phyloP scores from a whole-genome alignment of 37 sponge, comb jelly and placozoan genomes.

The Agelas oroides region DNA sequence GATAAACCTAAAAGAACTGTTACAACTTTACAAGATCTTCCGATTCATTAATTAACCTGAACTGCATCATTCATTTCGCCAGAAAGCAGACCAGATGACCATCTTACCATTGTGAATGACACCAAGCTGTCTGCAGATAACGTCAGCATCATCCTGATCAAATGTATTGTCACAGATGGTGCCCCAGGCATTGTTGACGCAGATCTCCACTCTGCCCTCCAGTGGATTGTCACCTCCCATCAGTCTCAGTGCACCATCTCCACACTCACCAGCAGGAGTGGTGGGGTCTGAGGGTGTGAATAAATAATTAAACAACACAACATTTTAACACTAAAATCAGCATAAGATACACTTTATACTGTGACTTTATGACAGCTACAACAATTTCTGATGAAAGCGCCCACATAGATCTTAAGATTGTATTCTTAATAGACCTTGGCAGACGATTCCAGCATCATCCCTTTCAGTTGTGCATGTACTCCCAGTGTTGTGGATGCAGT shows the following conservation, averaged over 20 bases:
- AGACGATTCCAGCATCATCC: constrained; percentile 11
- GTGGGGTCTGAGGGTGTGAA: not conserved
- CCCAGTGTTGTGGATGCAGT: constrained; percentile 1
- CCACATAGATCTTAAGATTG: too few species aligned
- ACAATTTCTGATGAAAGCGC: too few species aligned
- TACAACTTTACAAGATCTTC: too few species aligned
- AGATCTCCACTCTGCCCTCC: constrained; percentile 44
- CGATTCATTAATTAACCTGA: too few species aligned
- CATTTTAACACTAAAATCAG: too few species aligned
- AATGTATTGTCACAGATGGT: constrained; percentile 17
- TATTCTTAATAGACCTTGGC: constrained; percentile 6
- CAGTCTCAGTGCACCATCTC: constrained; percentile 15
- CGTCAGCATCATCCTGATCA: constrained; percentile 13
- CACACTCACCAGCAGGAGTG: constrained; percentile 1
- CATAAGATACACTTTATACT: too few species aligned
- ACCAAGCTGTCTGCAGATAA: constrained; percentile 27
- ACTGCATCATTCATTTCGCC: too few species aligned
- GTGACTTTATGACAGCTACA: too few species aligned
- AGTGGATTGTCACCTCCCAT: constrained; percentile 15
- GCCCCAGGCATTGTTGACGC: constrained; percentile 31
- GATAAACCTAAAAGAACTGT: too few species aligned
- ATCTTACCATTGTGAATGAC: constrained; percentile 14
- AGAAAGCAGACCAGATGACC: not conserved
- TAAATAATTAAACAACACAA: too few species aligned
- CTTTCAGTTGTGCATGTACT: too few species aligned